Conservation (phyloP, 2,797 vertebrate genomes). For the Meda fulgida region DNA sequence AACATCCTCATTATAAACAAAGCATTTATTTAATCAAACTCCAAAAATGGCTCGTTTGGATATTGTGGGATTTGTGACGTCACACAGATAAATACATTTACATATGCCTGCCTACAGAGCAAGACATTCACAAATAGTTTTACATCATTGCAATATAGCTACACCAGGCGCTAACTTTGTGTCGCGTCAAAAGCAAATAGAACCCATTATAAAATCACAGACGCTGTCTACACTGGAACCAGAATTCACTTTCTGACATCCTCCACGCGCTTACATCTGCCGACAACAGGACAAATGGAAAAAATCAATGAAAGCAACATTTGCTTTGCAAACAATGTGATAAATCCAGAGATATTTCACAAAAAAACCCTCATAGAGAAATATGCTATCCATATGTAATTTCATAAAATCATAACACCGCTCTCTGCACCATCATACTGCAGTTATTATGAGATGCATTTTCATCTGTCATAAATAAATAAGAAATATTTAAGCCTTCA, state of each 20-base stretch:
- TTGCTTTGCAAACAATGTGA: background rate
- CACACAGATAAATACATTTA: background rate
- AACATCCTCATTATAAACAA: background rate
- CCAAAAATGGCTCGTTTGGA: background rate
- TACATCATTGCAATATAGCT: background rate
- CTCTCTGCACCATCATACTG: background rate
- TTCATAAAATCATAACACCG: background rate
- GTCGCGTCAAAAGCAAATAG: too few relatives aligned
- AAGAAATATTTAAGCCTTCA: background rate
- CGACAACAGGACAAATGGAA: background rate
- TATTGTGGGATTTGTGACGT: background rate
- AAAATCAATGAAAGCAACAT: background rate
- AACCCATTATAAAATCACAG: too few relatives aligned
- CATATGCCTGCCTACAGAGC: background rate
- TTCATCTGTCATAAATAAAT: background rate
- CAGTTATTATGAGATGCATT: background rate
- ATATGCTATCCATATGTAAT: background rate
- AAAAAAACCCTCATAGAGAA: too few relatives aligned
- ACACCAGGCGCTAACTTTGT: background rate
- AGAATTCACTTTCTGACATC: background rate
- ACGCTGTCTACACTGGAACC: background rate
- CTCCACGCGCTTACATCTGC: background rate
- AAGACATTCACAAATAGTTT: background rate
- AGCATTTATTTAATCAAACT: background rate
- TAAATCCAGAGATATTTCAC: background rate